These are phyloP conservation scores for Willowsia nigromaculata DNA, from an alignment of 2,888 invertebrate species.

Conservation along the genomic window DNA sequence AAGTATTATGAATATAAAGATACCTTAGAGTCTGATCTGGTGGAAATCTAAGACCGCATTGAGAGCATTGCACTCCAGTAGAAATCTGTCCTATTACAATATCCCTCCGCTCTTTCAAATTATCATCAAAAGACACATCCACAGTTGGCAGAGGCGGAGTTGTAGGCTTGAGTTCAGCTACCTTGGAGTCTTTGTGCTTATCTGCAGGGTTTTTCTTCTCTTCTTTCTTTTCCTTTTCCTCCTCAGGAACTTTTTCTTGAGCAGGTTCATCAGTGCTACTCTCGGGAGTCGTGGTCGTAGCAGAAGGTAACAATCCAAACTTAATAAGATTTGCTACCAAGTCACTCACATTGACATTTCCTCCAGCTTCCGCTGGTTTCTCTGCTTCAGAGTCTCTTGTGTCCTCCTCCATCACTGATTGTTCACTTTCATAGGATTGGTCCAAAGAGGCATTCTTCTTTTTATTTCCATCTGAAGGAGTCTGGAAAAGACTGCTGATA, in stretches of 20 bases:
- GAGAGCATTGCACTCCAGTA: constrained; percentile 96
- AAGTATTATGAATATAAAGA: too few species aligned
- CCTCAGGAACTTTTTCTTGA: constrained; percentile 76
- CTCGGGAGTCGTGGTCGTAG: not conserved
- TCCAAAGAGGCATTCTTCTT: constrained; percentile 28
- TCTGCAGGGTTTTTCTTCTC: constrained; percentile 41
- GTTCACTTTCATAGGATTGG: constrained; percentile 73
- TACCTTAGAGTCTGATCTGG: constrained; percentile 94
- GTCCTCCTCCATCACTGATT: constrained; percentile 55
- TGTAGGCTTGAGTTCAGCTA: too few species aligned
- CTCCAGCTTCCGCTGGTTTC: not conserved
- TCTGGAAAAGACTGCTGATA: constrained; percentile 85
- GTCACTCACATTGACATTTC: constrained; percentile 83
- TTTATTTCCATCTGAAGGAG: constrained; percentile 78
- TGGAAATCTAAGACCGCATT: constrained; percentile 96
- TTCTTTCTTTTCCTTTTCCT: constrained; percentile 28
- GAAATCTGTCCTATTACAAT: constrained; percentile 83
- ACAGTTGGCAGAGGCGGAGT: constrained; percentile 76
- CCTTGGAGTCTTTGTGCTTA: constrained; percentile 36
- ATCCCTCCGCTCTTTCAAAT: constrained; percentile 74
- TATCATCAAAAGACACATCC: constrained; percentile 74
- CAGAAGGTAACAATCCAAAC: constrained; percentile 86
- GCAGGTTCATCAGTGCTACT: constrained; percentile 60
- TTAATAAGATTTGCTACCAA: constrained; percentile 92
- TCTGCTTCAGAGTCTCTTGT: not conserved